These are phyloP conservation scores for Eupithecia subfuscata DNA, from an alignment of 2,888 invertebrate genomes.

Conservation along the genomic window DNA sequence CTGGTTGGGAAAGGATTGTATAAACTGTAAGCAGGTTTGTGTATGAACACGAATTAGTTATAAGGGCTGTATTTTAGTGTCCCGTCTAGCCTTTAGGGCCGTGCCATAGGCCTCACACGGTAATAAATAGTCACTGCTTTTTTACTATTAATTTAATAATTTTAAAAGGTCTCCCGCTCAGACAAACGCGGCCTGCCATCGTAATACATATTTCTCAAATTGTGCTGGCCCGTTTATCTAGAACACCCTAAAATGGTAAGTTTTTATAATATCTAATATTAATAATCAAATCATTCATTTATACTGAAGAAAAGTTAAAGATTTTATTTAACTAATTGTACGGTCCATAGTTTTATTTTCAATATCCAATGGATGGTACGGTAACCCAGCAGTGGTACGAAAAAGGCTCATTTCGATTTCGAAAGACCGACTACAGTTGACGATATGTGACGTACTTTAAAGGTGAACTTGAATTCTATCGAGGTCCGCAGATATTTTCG, in stretches of 20 bases:
- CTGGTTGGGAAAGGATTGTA: background rate
- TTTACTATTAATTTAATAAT: background rate
- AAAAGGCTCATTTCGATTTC: background rate
- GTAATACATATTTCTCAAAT: background rate
- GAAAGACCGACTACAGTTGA: background rate
- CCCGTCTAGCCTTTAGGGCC: background rate
- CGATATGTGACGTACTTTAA: background rate
- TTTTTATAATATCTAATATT: too few relatives aligned
- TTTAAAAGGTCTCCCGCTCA: background rate
- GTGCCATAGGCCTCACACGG: background rate
- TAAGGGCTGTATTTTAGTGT: background rate
- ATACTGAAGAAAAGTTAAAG: too few relatives aligned
- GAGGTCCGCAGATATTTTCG: background rate
- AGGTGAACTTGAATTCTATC: background rate
- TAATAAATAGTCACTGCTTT: background rate
- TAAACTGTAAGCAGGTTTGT: conserved; percentile 8
- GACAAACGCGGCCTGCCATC: too few relatives aligned
- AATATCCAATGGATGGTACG: too few relatives aligned
- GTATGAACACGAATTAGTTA: conserved; percentile 3
- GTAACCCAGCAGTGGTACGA: background rate
- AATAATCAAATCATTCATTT: too few relatives aligned
- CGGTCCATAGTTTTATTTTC: too few relatives aligned
- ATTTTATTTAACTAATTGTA: too few relatives aligned
- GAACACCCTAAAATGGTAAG: too few relatives aligned
- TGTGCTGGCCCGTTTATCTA: too few relatives aligned